Percentiles rank a stretch among this genome's conserved stretches.
These are phyloP conservation scores for Philopotamus ludificatus DNA, from an alignment of 1,140 invertebrate genomes.

Conservation along the genomic window DNA sequence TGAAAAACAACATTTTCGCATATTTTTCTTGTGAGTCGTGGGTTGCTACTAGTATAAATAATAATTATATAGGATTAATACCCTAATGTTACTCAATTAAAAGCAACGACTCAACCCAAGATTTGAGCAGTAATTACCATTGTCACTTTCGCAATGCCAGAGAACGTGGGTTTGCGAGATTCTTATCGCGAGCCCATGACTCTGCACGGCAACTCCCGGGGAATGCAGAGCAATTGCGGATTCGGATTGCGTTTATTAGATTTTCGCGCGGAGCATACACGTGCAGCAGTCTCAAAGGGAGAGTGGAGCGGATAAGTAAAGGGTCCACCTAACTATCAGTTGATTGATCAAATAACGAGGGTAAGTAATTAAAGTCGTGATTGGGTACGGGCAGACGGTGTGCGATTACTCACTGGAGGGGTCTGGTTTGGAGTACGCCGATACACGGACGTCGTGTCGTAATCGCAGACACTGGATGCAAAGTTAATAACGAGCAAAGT, in stretches of 20 bases:
- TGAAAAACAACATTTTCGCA: no score
- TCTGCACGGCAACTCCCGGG: no score
- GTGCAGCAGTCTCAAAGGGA: slow-evolving; percentile 20
- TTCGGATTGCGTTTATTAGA: slow-evolving; percentile 21
- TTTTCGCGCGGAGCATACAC: slow-evolving; percentile 11
- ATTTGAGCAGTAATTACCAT: background rate
- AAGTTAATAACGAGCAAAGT: background rate
- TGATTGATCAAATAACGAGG: slow-evolving; percentile 42
- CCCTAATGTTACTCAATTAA: no score
- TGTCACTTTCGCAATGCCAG: slow-evolving; percentile 3
- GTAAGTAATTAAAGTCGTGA: slow-evolving; percentile 42
- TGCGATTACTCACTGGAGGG: slow-evolving; percentile 25
- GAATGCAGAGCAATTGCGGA: background rate
- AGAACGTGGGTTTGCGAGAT: background rate
- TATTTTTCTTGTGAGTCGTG: no score
- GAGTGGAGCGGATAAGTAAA: slow-evolving; percentile 13
- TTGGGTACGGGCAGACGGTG: slow-evolving; percentile 32
- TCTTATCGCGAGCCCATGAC: background rate
- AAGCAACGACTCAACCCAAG: no score
- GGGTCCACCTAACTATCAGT: slow-evolving; percentile 35
- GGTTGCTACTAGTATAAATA: no score
- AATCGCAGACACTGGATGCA: background rate
- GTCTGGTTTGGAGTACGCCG: no score
- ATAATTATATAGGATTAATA: no score
- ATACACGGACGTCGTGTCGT: background rate